Conservation (phyloP, 2,113 vertebrate genomes). For the Pachycephala philippinensis region DNA sequence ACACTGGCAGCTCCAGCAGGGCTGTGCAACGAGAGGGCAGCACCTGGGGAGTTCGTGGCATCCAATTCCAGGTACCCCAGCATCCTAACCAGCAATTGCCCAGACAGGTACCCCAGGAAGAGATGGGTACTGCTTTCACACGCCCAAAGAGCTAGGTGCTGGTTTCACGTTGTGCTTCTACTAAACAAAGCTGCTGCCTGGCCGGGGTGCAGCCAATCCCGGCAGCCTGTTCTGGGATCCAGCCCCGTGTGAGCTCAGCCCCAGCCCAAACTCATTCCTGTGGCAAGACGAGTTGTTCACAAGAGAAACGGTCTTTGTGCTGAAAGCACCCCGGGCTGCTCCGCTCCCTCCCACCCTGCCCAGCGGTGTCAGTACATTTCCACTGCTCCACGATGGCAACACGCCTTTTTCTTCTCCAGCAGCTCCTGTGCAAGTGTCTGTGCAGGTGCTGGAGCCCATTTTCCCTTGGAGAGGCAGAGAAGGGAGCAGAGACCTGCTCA, state of each 20-base stretch:
- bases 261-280: background rate
- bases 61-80: background rate
- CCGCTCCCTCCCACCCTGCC: background rate
- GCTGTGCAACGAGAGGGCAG: background rate
- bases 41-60: background rate
- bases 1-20: background rate
- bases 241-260: background rate
- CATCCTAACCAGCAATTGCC: background rate
- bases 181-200: background rate
- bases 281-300: background rate
- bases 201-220: background rate
- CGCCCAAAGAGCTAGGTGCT: too few relatives aligned
- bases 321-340: background rate
- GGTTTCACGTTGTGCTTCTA: accelerated
- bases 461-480: background rate
- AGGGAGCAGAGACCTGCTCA: background rate
- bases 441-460: background rate
- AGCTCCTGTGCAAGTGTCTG: background rate
- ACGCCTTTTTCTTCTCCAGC: background rate
- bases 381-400: background rate
- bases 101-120: background rate
- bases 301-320: background rate
- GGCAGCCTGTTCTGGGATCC: background rate
- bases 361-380: background rate
- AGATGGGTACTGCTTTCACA: background rate